Percentiles rank a stretch among this genome's conserved stretches.
These are phyloP conservation scores for Perca schrenkii DNA, from an alignment of 2,113 vertebrate genomes.

Conservation along the genomic window DNA sequence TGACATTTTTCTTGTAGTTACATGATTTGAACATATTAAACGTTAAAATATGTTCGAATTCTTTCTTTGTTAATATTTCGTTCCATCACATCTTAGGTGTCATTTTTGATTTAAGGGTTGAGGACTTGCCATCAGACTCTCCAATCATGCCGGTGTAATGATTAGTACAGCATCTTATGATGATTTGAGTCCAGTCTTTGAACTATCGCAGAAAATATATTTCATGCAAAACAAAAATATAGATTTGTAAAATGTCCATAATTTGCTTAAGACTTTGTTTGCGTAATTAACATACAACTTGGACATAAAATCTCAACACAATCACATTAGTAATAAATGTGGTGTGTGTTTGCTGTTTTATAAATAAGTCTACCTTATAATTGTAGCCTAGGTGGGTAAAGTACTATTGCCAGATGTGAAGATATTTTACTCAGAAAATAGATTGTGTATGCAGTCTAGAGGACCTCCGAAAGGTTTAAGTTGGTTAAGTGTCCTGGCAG, in stretches of 20 bases:
- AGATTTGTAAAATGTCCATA: not conserved
- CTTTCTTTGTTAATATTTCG: not conserved
- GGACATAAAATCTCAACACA: not conserved
- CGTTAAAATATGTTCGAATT: not conserved
- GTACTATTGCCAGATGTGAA: not conserved
- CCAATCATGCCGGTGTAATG: not conserved
- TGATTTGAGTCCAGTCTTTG: not conserved
- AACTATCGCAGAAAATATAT: not conserved
- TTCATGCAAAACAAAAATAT: not conserved
- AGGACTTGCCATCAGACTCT: not conserved
- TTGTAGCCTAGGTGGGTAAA: not conserved
- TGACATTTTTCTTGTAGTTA: not conserved
- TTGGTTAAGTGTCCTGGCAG: not conserved
- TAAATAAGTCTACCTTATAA: not conserved
- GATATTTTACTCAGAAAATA: not conserved
- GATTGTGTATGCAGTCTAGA: not conserved
- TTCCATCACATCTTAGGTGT: too few species aligned
- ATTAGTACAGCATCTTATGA: not conserved
- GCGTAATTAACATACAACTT: not conserved
- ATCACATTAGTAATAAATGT: not conserved
- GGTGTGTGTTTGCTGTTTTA: not conserved
- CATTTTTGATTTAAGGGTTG: not conserved
- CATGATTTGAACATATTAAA: not conserved
- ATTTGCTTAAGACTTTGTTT: not conserved
- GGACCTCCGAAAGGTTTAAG: not conserved